phyloP scores from a whole-genome alignment of 2,797 vertebrate genomes.

The Steatocranus sp. region DNA sequence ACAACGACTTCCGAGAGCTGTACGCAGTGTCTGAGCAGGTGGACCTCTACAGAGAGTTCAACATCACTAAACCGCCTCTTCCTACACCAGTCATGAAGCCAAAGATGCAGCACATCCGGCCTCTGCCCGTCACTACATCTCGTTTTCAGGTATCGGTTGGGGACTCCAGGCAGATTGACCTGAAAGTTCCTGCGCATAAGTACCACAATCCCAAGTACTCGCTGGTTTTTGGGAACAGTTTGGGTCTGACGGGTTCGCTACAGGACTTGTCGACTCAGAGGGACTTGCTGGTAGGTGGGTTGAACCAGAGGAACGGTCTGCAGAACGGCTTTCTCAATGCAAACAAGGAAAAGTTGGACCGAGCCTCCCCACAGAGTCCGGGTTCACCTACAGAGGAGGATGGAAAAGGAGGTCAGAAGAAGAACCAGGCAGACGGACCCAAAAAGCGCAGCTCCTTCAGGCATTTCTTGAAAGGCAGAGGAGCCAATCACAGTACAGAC shows the following conservation, averaged over 20 bases:
- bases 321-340: slow-evolving; percentile 2
- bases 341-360: slow-evolving; percentile 3
- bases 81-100: slow-evolving; percentile 40
- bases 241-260: slow-evolving; percentile 61
- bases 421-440: not conserved
- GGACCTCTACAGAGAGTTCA: slow-evolving; percentile 83
- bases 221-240: slow-evolving; percentile 82
- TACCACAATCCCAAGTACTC: slow-evolving; percentile 95
- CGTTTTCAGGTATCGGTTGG: slow-evolving; percentile 72
- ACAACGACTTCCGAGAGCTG: slow-evolving; percentile 89
- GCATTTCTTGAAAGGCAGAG: slow-evolving; percentile 66
- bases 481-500: slow-evolving; percentile 48
- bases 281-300: slow-evolving; percentile 3
- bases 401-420: slow-evolving; percentile 41
- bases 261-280: slow-evolving; percentile 61
- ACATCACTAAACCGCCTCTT: slow-evolving; percentile 75
- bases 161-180: slow-evolving; percentile 46
- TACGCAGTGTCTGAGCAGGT: slow-evolving; percentile 90
- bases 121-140: slow-evolving; percentile 46
- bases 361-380: not conserved
- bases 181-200: slow-evolving; percentile 86
- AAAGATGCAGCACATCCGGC: slow-evolving; percentile 36
- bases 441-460: slow-evolving; percentile 72
- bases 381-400: slow-evolving; percentile 18
- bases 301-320: slow-evolving; percentile 19